These are phyloP conservation scores for Cyanoramphus novaezelandiae DNA, from an alignment of 2,113 vertebrate genomes.

Conservation along the genomic window DNA sequence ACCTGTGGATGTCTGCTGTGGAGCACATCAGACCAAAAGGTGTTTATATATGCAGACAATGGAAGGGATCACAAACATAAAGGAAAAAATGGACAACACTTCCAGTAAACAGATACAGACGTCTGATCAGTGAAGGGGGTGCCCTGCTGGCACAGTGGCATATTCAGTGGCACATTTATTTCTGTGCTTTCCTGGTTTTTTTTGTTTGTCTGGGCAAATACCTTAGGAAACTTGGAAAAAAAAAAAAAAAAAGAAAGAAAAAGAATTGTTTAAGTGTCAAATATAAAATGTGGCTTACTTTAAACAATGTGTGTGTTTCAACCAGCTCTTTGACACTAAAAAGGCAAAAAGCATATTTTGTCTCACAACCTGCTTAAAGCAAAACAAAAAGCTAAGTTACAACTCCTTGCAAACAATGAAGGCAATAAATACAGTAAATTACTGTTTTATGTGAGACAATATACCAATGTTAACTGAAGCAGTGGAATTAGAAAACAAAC, in stretches of 20 bases:
- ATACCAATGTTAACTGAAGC: conserved; percentile 67
- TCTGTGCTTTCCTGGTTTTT: background rate
- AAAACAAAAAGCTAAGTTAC: conserved; percentile 59
- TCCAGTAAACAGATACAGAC: background rate
- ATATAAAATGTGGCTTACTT: conserved; percentile 36
- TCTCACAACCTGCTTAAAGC: conserved; percentile 55
- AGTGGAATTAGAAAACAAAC: conserved; percentile 69
- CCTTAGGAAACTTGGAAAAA: background rate
- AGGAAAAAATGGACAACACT: background rate
- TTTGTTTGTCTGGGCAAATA: background rate
- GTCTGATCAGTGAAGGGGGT: background rate
- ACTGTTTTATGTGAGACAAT: conserved; percentile 68
- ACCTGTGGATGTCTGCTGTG: rapidly evolving
- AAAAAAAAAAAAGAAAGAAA: background rate
- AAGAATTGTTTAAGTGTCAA: background rate
- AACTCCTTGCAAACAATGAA: conserved; percentile 54
- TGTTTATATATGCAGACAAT: rapidly evolving
- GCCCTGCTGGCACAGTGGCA: background rate
- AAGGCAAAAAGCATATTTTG: conserved; percentile 43
- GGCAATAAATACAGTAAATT: conserved; percentile 72
- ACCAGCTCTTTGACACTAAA: conserved; percentile 32
- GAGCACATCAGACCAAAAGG: background rate
- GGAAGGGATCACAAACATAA: background rate
- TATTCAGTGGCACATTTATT: background rate
- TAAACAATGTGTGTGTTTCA: conserved; percentile 28